Evolutionary conservation across 2,113 vertebrate genomes (phyloP), one percentile per base, ranked within the genome.

Genomic region (Triplophysa rosa): DNA sequence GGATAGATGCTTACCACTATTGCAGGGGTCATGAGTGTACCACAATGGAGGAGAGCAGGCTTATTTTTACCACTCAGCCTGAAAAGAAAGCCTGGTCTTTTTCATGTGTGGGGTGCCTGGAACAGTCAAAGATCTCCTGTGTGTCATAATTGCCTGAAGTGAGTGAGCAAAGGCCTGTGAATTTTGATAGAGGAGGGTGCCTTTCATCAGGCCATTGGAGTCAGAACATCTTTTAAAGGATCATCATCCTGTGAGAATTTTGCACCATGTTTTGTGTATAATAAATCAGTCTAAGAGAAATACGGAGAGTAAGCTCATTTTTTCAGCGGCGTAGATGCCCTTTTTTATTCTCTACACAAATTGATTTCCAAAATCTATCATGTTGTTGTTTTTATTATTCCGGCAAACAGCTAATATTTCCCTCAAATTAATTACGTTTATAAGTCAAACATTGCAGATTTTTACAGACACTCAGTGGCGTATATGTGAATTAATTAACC

Each of bases 81-180:
- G 82, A 81, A 82, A 84, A 86, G 88, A 89, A 87, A 86, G 66
- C 78, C 73, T 89, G 80, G 83, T 83, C 84, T 89, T 85, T 91
- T 87, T 86, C 33, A 80, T 82, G 65, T 73, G 78, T 33, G 8
- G 70, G 71, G 71, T 67, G 87, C 87, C 56, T 24, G 76, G 58
- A 91, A 86, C 84, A 90, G 89, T 86, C 87, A 89, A 90, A 93
- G 90, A 90, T 90, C 90, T 91, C 88, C 86, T 90, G 87, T 91
- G 88, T 90, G 90, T 90, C 88, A 90, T 91, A 91, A 92, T 90
- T 91, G 91, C 91, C 91, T 90, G 87, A 90, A 92, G 90, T 91
- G 87, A 89, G 86, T 89, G 90, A 91, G 91, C 89, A 92, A 92
- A 92, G 86, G 91, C 88, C 86, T 83, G 83, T 86, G 89, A 90